A percentile compares a stretch with the other conserved stretches of the same genome.
These are phyloP conservation scores for Andrena camellia DNA, from an alignment of 2,888 invertebrate species.

Conservation along the genomic window DNA sequence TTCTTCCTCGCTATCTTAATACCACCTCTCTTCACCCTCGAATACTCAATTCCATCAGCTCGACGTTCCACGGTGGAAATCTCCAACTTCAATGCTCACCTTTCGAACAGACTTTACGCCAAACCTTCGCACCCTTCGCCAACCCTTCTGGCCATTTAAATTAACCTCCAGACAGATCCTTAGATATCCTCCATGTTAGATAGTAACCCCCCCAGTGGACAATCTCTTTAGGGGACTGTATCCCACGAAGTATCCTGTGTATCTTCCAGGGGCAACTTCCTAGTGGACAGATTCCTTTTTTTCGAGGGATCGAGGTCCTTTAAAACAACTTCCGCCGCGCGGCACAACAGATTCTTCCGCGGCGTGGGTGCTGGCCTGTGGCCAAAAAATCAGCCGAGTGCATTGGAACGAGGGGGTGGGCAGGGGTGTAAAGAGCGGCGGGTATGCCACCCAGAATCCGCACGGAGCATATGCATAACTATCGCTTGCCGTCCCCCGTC, in stretches of 20 bases:
- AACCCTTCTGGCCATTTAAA: not conserved
- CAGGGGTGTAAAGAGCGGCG: not conserved
- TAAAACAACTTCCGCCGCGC: constrained; percentile 17
- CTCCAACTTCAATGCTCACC: too few species aligned
- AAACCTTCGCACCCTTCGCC: not conserved
- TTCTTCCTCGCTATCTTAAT: not conserved
- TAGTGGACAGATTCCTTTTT: constrained; percentile 14
- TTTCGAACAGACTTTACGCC: not conserved
- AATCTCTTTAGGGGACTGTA: not conserved
- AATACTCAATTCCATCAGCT: not conserved
- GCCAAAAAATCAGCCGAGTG: constrained; percentile 65
- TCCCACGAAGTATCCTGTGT: not conserved
- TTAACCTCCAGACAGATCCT: too few species aligned
- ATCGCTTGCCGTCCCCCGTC: constrained; percentile 58
- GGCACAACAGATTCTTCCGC: constrained; percentile 35
- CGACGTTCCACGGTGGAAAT: too few species aligned
- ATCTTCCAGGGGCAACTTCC: not conserved
- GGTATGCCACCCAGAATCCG: constrained; percentile 52
- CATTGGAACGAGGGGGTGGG: constrained; percentile 31
- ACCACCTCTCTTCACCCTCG: not conserved
- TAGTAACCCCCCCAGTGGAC: not conserved
- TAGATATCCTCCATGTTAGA: too few species aligned
- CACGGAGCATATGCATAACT: constrained; percentile 73
- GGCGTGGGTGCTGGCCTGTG: constrained; percentile 52
- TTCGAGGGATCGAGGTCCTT: constrained; percentile 4